Evolutionary conservation across 2,888 invertebrate genomes (phyloP), one percentile per base, ranked within the genome.

Genomic region (Nomada fabriciana): DNA sequence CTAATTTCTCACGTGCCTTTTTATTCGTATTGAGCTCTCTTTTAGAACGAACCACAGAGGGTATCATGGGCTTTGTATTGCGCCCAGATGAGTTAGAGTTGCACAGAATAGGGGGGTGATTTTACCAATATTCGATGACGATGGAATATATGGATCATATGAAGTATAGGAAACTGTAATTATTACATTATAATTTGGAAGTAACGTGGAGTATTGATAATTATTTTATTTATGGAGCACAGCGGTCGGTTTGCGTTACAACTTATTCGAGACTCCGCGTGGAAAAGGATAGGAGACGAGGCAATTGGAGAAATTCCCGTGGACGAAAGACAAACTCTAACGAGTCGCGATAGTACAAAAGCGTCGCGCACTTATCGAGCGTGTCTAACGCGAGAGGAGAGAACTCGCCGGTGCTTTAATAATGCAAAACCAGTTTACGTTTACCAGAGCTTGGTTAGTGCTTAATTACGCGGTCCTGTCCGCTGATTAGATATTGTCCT

Each of bases 371-470:
- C 78, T 83, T 78, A 86, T 85, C 77, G 85, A 82, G 83, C 77
- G 76, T 84, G 87, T 81, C 85, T 83, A 73, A 85, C 81, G 84
- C 82, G 83, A 82, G 86, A 82, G 76, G 72, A 84, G 78, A 65
- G 50, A 76, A 79, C 78, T 70, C 64, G 75, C 50, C 70, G 80
- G 50, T 52, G 80, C 86, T 89, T 90, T 91, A 91, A 92, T 91
- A 91, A 91, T 88, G 91, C 86, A 91, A 89, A 91, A 89, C 90
- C 89, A 91, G 90, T 91, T 91, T 91, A 86, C 87, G 88, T 89
- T 90, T 89, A 90, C 87, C 85, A 82, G 86, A 87, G 88, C 90
- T 88, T 86, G 87, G 89, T 90, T 88, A 87, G 85, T 86, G 89
- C 88, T 90, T 91, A 91, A 92, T 92, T 92, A 91, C 90, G 86